phyloP scores from a whole-genome alignment of 2,888 invertebrate species.

The Eupeodes latifasciatus region DNA sequence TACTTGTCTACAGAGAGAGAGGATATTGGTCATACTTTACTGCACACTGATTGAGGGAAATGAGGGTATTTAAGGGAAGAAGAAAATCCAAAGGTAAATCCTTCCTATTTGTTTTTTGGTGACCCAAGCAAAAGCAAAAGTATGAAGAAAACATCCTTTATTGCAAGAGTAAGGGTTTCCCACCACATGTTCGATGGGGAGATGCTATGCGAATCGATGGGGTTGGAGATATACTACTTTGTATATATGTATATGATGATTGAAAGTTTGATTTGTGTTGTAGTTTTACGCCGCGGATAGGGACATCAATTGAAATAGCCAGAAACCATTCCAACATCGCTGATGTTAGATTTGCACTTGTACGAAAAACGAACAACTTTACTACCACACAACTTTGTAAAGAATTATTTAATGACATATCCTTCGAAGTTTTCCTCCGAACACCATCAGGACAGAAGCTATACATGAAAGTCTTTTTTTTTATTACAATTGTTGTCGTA shows the following conservation, averaged over 20 bases:
- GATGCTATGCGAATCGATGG: slow-evolving; percentile 26
- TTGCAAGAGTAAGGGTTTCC: slow-evolving; percentile 13
- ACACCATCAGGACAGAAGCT: slow-evolving; percentile 15
- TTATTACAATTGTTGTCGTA: slow-evolving; percentile 62
- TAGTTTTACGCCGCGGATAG: slow-evolving; percentile 65
- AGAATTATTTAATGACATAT: slow-evolving; percentile 31
- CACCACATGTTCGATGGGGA: slow-evolving; percentile 55
- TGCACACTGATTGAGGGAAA: slow-evolving; percentile 76
- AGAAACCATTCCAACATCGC: slow-evolving; percentile 39
- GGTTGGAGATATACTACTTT: slow-evolving; percentile 57
- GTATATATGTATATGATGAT: slow-evolving; percentile 57
- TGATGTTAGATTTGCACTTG: slow-evolving; percentile 28
- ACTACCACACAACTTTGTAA: background rate
- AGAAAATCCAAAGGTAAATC: slow-evolving; percentile 44
- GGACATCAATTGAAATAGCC: slow-evolving; percentile 59
- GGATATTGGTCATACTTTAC: slow-evolving; percentile 76
- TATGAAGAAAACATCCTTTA: slow-evolving; percentile 42
- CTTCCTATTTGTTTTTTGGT: slow-evolving; percentile 25
- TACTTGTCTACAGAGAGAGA: slow-evolving; percentile 34
- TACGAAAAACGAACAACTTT: background rate
- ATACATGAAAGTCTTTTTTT: slow-evolving; percentile 44
- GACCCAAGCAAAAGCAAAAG: slow-evolving; percentile 20
- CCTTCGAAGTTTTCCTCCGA: slow-evolving; percentile 4
- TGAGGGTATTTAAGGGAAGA: slow-evolving; percentile 64
- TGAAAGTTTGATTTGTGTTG: slow-evolving; percentile 78